Evolutionary conservation across 2,888 invertebrate species (phyloP).

Genomic region (Osmoderma eremita): DNA sequence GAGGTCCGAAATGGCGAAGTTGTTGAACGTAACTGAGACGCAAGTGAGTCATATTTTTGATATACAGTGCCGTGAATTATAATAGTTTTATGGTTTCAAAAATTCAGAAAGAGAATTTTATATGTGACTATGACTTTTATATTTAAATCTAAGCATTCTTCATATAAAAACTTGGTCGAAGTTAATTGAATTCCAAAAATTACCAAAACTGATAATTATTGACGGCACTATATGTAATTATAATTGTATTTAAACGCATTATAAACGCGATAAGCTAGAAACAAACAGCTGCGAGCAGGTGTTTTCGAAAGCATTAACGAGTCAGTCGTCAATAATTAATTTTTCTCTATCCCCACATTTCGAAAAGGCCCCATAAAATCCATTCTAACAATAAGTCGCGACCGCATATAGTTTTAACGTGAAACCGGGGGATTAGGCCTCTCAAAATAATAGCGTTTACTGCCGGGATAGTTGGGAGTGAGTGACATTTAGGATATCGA

Average conservation of each 20-base stretch:
- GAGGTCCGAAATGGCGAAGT: conserved; percentile 92
- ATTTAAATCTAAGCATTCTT: no score
- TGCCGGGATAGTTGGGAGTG: conserved; percentile 5
- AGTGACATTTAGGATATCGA: conserved; percentile 27
- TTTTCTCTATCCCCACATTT: conserved; percentile 1
- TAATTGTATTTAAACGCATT: no score
- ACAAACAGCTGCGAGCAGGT: conserved; percentile 35
- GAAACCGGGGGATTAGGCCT: neutral
- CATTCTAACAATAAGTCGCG: conserved; percentile 19
- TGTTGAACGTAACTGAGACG: conserved; percentile 94
- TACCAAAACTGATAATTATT: no score
- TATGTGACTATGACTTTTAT: no score
- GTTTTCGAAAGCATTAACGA: conserved; percentile 12
- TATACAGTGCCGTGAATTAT: no score
- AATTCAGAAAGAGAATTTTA: no score
- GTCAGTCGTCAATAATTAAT: conserved; percentile 18
- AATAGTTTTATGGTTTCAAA: no score
- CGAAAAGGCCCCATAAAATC: conserved; percentile 7
- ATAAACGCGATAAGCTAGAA: neutral
- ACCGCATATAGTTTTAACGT: conserved; percentile 18
- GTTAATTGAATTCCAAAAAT: no score
- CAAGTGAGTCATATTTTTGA: conserved; percentile 74
- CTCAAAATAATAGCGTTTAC: conserved; percentile 22
- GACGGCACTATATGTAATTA: no score
- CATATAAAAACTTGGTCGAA: no score